Conservation (phyloP, 2,113 vertebrate genomes). For the Pelodiscus sinensis region DNA sequence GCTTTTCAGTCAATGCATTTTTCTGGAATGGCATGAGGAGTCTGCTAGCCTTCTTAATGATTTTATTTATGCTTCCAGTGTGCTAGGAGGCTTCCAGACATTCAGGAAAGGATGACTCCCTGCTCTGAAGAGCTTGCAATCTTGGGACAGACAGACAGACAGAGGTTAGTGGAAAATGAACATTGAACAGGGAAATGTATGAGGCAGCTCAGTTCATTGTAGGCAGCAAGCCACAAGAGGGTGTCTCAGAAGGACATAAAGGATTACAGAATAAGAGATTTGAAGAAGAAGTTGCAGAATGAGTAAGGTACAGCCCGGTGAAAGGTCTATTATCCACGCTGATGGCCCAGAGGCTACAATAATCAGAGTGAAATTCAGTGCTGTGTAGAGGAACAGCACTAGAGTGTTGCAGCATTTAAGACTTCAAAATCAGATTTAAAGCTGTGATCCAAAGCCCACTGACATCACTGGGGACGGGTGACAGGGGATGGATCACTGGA, state of each 20-base stretch:
- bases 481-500: no score
- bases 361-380: not conserved
- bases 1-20: not conserved
- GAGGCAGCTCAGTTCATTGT: not conserved
- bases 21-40: not conserved
- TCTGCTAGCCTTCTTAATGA: not conserved
- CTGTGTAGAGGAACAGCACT: not conserved
- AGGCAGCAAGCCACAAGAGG: not conserved
- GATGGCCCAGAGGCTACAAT: not conserved
- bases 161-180: not conserved
- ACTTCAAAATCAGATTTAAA: not conserved
- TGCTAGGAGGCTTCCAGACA: not conserved
- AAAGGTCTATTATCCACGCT: not conserved
- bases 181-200: fast-evolving
- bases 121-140: not conserved
- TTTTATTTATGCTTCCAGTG: not conserved
- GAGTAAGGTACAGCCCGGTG: not conserved
- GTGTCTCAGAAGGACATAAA: not conserved
- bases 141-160: not conserved
- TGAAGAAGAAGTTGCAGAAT: not conserved
- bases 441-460: not conserved
- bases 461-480: not conserved
- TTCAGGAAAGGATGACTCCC: not conserved
- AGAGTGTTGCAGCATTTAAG: not conserved
- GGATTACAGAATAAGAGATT: not conserved